Conservation (phyloP, 1,140 invertebrate species). For the Lerema accius region DNA sequence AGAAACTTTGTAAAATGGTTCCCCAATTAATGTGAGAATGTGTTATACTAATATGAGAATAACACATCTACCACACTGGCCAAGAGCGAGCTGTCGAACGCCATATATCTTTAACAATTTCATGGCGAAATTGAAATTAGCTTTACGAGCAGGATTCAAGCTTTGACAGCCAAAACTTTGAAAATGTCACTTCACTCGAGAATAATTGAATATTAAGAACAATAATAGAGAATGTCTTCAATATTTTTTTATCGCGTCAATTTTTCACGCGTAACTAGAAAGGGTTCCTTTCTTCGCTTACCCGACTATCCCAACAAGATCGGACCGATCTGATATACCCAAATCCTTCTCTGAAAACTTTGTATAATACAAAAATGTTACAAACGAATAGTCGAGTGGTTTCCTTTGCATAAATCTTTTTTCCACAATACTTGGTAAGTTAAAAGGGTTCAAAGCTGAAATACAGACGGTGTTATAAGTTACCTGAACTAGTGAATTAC, state of each 20-base stretch:
- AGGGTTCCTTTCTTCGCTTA: conserved; percentile 7
- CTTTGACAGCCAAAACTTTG: no score
- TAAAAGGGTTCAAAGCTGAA: conserved; percentile 20
- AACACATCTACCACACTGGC: no score
- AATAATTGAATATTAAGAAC: no score
- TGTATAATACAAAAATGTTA: conserved; percentile 25
- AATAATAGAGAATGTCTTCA: background rate
- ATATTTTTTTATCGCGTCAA: conserved; percentile 7
- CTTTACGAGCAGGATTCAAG: no score
- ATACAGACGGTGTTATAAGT: background rate
- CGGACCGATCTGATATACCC: conserved; percentile 15
- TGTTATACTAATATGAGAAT: no score
- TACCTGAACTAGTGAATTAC: background rate
- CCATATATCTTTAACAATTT: no score
- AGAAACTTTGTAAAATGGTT: no score
- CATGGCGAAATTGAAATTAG: no score
- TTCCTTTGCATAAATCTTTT: conserved; percentile 23
- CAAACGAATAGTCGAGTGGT: conserved; percentile 19
- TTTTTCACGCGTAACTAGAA: conserved; percentile 10
- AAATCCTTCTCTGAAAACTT: conserved; percentile 25
- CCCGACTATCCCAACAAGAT: conserved; percentile 17
- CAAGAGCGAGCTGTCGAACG: no score
- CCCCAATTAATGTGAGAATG: no score
- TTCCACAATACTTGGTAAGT: conserved; percentile 21
- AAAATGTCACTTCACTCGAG: no score